Evolutionary conservation across 2,797 vertebrate species (phyloP), one percentile per base, ranked within the genome.

Genomic region (Cheirogaleus major): DNA sequence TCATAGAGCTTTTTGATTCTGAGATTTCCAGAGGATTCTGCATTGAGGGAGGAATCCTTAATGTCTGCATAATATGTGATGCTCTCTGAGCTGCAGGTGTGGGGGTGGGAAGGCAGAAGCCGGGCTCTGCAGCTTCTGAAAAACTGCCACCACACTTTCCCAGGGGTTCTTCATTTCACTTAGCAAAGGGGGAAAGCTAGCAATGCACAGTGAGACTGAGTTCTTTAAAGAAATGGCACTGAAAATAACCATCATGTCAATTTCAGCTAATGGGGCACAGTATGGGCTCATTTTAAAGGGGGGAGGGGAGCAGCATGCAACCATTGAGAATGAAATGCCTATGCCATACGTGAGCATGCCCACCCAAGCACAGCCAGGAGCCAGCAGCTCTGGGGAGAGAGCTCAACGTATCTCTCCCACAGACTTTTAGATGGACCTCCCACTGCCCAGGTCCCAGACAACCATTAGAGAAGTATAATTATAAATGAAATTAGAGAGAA

Each of bases 21-120:
- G 89, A 96, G 79, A 87, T 80, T 98, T 98, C 98, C 94, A 73
- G 96, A 97, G 80, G 97, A 96, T 95, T 98, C 95, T 89, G 96
- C 96, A 91, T 86, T 55, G 95, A 98, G 84, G 89, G 95, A 98
- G 95, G 97, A 96, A 96, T 95, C 2, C 13, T 91, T 94, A 63
- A 52, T 95, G 92, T 70, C 41, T 85, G 87, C 85, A 95, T 89
- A 96, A 96, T 79, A 73, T 12, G 18, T 48, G 85, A 80, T 86
- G 81, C 55, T 92, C 95, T 96, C 86, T 79, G 89, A 96, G 91
- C 75, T 84, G 32, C 32, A 52, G 87, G 76, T 79, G 67, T 38
- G 69, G 41, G 67, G 48, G 57, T 57, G 20, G 72, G 12, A 83
- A 92, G 32, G 70, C 69, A 79, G 87, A 30, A 41, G 41, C 70